Evolutionary conservation across 2,113 vertebrate species (phyloP).

Genomic region (Scatophagus argus): DNA sequence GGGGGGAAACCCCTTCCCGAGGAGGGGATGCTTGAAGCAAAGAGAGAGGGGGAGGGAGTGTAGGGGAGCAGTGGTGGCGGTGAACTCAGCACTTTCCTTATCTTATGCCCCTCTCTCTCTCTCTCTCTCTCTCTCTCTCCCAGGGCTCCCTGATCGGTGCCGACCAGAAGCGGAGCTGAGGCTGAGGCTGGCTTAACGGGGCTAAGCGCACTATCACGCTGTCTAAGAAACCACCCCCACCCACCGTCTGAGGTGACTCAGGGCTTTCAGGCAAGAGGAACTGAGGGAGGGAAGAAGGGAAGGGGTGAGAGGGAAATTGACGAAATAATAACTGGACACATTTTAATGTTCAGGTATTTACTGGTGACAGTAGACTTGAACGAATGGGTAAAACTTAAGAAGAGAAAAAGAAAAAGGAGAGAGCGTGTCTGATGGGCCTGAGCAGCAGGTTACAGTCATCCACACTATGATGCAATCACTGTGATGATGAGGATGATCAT

Average conservation of each 20-base stretch:
- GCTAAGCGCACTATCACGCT: conserved; percentile 64
- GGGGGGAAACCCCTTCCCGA: conserved; percentile 47
- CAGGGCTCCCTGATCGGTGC: conserved; percentile 64
- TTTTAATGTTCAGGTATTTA: conserved; percentile 9
- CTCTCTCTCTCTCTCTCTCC: conserved; percentile 25
- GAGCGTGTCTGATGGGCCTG: background rate
- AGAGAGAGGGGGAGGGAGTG: conserved; percentile 5
- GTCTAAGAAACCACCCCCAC: conserved; percentile 61
- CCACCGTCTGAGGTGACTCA: conserved; percentile 76
- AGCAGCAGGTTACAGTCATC: conserved; percentile 7
- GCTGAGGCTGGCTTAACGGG: conserved; percentile 67
- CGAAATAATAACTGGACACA: background rate
- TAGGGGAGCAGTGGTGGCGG: conserved; percentile 10
- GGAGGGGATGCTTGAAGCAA: conserved; percentile 36
- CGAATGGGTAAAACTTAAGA: conserved; percentile 5
- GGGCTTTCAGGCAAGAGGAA: conserved; percentile 51
- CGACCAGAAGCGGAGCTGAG: conserved; percentile 59
- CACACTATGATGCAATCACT: conserved; percentile 39
- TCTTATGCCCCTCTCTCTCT: conserved; percentile 38
- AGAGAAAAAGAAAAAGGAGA: background rate
- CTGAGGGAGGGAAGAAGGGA: background rate
- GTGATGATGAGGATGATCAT: conserved; percentile 48
- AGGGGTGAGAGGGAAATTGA: background rate
- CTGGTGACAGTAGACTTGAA: background rate
- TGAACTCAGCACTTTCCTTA: conserved; percentile 66